phyloP scores from a whole-genome alignment of 1,140 invertebrate species.

The Teleogryllus occipitalis region DNA sequence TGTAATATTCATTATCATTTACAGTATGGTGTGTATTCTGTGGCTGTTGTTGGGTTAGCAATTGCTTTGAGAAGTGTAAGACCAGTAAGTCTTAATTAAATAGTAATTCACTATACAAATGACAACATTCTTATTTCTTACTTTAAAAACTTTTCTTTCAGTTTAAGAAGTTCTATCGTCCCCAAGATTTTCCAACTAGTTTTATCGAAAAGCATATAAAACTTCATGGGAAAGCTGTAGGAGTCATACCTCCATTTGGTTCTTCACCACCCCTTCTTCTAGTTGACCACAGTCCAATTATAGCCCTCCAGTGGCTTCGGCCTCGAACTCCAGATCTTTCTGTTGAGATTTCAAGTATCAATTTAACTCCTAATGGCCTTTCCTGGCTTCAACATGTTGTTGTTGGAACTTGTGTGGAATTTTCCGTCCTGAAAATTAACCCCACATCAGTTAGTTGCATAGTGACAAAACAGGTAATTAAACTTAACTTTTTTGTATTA shows the following conservation, averaged over 20 bases:
- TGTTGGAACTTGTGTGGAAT: constrained; percentile 18
- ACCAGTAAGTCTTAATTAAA: constrained; percentile 11
- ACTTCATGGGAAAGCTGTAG: constrained; percentile 21
- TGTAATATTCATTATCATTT: neutral
- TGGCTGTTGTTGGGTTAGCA: constrained; percentile 19
- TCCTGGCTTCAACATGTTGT: constrained; percentile 24
- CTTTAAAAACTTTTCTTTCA: neutral
- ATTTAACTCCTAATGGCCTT: constrained; percentile 22
- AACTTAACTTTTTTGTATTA: neutral
- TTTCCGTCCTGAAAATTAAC: constrained; percentile 21
- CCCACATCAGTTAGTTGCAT: constrained; percentile 24
- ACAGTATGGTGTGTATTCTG: constrained; percentile 22
- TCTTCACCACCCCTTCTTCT: constrained; percentile 18
- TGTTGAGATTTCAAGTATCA: constrained; percentile 22
- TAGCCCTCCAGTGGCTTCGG: constrained; percentile 7
- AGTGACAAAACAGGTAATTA: constrained; percentile 14
- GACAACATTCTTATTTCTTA: too few relatives aligned
- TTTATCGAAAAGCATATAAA: constrained; percentile 22
- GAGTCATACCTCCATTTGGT: constrained; percentile 12
- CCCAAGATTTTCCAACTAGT: constrained; percentile 20
- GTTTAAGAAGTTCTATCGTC: constrained; percentile 22
- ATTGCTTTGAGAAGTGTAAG: constrained; percentile 22
- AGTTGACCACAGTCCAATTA: constrained; percentile 25
- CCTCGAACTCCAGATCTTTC: constrained; percentile 9
- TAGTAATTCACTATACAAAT: too few relatives aligned